Evolutionary conservation across 2,797 vertebrate genomes (phyloP), one percentile per base, ranked within the genome.

Genomic region (Crax fasciolata): DNA sequence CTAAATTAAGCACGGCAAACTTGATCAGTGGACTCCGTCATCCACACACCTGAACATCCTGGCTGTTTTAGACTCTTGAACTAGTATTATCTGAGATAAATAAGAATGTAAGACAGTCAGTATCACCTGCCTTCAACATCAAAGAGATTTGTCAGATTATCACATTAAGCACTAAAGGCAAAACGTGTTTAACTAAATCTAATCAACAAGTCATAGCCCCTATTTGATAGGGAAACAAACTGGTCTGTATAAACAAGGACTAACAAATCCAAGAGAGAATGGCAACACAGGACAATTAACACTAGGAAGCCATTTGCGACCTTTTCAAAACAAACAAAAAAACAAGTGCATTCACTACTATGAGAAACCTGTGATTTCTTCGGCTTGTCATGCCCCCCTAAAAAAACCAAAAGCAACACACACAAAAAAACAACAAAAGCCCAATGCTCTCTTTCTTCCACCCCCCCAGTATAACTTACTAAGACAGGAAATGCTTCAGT

Each of bases 401-500:
- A n/a, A 6, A 13, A 54, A 55, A 63, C 46, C 15, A 25, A 43
- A 28, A 28, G 8, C 28, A 52, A 55, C 35, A 35, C 35, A 55
- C 28, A 55, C 54, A 55, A 57, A 57, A 55, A 8, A 43, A 43
- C 41, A 55, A n/a, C 30, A 20, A 43, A 39, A 62, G 14, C 28
- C 20, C n/a, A 32, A 21, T 58, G 32, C 13, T 24, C 27, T 84
- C 30, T 55, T 4, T 59, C 27, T 57, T 52, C 21, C 13, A 5
- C 7, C 59, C 5, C 3, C 30, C 67, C 49, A 82, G 66, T 14
- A 32, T 24, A 91, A 98, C 98, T 98, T 94, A 99, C 99, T 97
- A 99, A 97, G 83, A 99, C 99, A 52, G 99, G 99, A 96, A 99
- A 99, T 12, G 99, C 99, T 97, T 99, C 99, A 1, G 98, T 99